These are phyloP conservation scores for Piezodorus guildinii DNA, from an alignment of 1,140 invertebrate genomes.

Conservation along the genomic window DNA sequence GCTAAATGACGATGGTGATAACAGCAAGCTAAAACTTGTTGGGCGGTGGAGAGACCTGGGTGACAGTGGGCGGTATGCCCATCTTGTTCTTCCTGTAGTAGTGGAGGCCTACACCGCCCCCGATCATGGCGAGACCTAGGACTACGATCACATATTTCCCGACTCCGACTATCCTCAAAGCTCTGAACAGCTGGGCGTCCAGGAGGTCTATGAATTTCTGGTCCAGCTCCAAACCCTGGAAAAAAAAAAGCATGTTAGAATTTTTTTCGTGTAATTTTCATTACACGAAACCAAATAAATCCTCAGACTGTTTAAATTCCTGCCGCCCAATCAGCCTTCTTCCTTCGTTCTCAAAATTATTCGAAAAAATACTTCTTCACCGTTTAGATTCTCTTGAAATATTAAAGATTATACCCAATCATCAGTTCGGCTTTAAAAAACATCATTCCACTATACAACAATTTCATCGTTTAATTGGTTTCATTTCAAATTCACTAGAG, in stretches of 20 bases:
- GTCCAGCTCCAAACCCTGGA: conserved; percentile 23
- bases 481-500: too few relatives aligned
- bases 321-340: too few relatives aligned
- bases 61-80: not conserved
- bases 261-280: too few relatives aligned
- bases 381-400: too few relatives aligned
- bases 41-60: not conserved
- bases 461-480: too few relatives aligned
- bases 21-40: not conserved
- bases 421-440: too few relatives aligned
- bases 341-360: too few relatives aligned
- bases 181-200: conserved; percentile 22
- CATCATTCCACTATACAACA: too few relatives aligned
- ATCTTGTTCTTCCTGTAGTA: conserved; percentile 17
- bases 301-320: too few relatives aligned
- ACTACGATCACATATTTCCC: conserved; percentile 20
- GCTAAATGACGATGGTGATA: not conserved
- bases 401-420: too few relatives aligned
- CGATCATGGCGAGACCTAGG: conserved; percentile 18
- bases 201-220: conserved; percentile 24
- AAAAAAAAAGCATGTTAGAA: not conserved
- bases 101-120: conserved; percentile 13
- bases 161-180: conserved; percentile 22
- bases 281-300: too few relatives aligned
- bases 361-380: too few relatives aligned